Evolutionary conservation across 2,113 vertebrate species (phyloP), one percentile per base, ranked within the genome.

Genomic region (Oryzias curvinotus): DNA sequence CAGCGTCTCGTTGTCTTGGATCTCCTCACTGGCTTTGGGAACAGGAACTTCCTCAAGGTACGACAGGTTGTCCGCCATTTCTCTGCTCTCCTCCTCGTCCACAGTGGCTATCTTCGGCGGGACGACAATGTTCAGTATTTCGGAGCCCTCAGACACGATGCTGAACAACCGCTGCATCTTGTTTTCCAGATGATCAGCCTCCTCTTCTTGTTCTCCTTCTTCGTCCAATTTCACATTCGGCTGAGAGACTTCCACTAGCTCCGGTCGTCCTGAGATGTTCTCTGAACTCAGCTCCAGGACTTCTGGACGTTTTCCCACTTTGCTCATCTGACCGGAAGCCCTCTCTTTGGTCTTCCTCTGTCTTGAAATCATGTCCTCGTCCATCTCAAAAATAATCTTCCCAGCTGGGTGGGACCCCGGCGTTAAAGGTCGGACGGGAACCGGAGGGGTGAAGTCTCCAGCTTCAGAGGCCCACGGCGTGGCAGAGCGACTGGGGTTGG

Each of bases 71-170:
- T 97, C 95, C 71, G 79, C 87, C 92, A 96, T 92, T 54, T 87
- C 85, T 57, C 88, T 91, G 79, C 95, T 95, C 86, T 94, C 95
- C 79, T 98, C 95, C 84, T 95, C 93, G 62, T 98, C 96, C 73
- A 93, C 87, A 0, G 93, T 93, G 43, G 80, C 90, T 78, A 95
- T 76, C 77, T 91, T 86, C 4, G 85, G 89, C 18, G 95, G 93
- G 55, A 92, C 93, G 60, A 98, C 84, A 80, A 98, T 95, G 82
- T 97, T 98, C 45, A 95, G 74, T 87, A 96, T 98, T 83, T 98
- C 95, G 28, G 93, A 96, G 50, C 95, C 94, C 81, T 98, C 96
- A 5, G 94, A 96, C 73, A 97, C 94, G 0, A 96, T 93, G 36
- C 91, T 90, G 75, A 97, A 96, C 14, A 94, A 73, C 42, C 85